Conservation (phyloP, 2,797 vertebrate genomes). For the Rhinella marina region DNA sequence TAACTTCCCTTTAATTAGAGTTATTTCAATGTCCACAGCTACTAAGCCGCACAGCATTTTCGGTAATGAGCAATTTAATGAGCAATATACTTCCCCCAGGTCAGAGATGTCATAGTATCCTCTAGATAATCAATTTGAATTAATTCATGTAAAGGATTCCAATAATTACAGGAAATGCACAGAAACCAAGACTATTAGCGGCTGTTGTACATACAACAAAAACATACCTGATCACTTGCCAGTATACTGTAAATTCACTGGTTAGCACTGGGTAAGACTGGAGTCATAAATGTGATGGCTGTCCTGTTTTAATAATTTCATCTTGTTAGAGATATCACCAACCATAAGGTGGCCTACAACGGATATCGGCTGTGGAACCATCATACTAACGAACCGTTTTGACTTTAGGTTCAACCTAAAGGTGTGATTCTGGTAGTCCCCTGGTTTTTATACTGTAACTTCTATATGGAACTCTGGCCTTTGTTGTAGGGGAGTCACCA, state of each 20-base stretch:
- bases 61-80: constrained; percentile 18
- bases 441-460: too few species aligned
- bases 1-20: constrained; percentile 16
- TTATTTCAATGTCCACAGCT: background rate
- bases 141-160: constrained; percentile 24
- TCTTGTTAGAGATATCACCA: background rate
- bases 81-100: background rate
- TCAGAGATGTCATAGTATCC: constrained; percentile 15
- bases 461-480: too few species aligned
- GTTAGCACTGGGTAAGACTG: background rate
- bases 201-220: background rate
- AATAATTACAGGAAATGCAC: constrained; percentile 2
- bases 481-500: too few species aligned
- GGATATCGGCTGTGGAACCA: too few species aligned
- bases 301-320: too few species aligned
- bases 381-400: too few species aligned
- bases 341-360: background rate
- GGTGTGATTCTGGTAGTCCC: too few species aligned
- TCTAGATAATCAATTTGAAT: constrained; percentile 4
- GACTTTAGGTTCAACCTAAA: too few species aligned
- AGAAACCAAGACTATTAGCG: background rate
- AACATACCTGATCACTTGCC: background rate
- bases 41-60: background rate
- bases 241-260: background rate
- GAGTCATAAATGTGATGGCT: too few species aligned